Base-by-base conservation (phyloP, 2,888 invertebrate genomes). In the Eupithecia subumbrata region DNA sequence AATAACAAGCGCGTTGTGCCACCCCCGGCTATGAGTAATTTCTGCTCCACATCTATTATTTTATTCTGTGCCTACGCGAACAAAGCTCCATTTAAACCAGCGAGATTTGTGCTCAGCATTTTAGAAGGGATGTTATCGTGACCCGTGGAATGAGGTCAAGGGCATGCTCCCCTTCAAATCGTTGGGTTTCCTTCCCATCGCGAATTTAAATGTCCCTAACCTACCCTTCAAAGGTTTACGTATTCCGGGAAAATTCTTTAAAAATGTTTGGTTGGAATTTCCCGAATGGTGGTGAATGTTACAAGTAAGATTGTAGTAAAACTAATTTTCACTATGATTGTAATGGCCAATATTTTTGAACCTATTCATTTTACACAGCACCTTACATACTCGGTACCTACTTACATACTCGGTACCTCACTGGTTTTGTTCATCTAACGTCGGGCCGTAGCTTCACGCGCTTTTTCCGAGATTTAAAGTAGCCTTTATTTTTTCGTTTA, bases 101-200 rank as follows among this genome's bases (percentile, higher is more conserved):
- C 66, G 37, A 66, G 37, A 66, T 67, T 67, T 67, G 34, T 18
- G 34, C 37, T 67, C n/a, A 67, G 66, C 43, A 64, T 48, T 63
- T 69, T 52, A 22, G 34, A 48, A 8, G 22, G 63, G 48, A 69
- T 73, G 63, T 12, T 64, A 74, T 69, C 73, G 40, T 37, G 69
- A 69, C 82, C 82, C 77, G 70, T 18, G 73, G 43, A 86, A 83
- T 63, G 72, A 66, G 85, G 86, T 78, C 86, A 86, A 86, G 86
- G 87, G 76, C 83, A 79, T 72, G 73, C 76, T 71, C 71, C 77
- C 74, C 52, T 76, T 63, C 52, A 73, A 79, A 80, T 79, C 66
- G 56, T 30, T 22, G 40, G 37, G 22, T n/a, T 40, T 70, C 71
- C 72, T 48, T 72, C 72, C 78, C 72, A 9, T 74, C 14, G 67